Base-by-base conservation (phyloP, 2,797 vertebrate species). In the Darevskia nairensis region DNA sequence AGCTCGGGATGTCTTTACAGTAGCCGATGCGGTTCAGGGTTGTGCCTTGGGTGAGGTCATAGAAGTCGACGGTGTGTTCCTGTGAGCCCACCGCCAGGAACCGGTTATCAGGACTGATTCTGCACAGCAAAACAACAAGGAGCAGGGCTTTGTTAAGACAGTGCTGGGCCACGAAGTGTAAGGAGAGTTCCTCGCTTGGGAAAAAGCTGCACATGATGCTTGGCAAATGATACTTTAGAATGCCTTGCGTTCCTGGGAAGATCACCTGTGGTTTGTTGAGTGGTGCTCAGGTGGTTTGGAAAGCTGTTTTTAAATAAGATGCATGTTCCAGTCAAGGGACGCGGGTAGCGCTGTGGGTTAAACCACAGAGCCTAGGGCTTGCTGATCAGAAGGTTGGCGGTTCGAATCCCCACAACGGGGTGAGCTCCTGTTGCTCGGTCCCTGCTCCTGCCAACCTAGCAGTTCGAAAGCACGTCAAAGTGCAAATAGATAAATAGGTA, bases 21-120 rank as follows among this genome's bases (percentile, higher is more conserved):
- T 98, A 99, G 41, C 98, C 98, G 0, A 98, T 98, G 80, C 98
- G 97, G 94, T 98, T 99, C 41, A 99, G 97, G 15, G 98, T 97
- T 0, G 98, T 97, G 23, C 98, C 99, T 84, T 99, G 97, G 41
- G 98, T 98, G 41, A 99, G 98, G 93, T 99, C 98, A 61, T 99
- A 99, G 94, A 99, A 98, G 93, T 99, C 99, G 3, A 99, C 98
- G 0, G 98, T 98, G 23, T 98, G 97, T 83, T 99, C 98, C 8
- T 98, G 95, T 0, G 98, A 99, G 6, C 98, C 98, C 80, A 99
- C 98, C 0, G 99, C 99, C 95, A 99, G 89, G 94, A 98, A 98
- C 25, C 96, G 97, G 95, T 98, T 98, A 91, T 99, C 98, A 35
- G 98, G 98, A 94, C 98, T 99, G 96, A 99, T 99, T 94, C 99